Evolutionary conservation across 2,113 vertebrate species (phyloP).

Genomic region (Ovis aries): DNA sequence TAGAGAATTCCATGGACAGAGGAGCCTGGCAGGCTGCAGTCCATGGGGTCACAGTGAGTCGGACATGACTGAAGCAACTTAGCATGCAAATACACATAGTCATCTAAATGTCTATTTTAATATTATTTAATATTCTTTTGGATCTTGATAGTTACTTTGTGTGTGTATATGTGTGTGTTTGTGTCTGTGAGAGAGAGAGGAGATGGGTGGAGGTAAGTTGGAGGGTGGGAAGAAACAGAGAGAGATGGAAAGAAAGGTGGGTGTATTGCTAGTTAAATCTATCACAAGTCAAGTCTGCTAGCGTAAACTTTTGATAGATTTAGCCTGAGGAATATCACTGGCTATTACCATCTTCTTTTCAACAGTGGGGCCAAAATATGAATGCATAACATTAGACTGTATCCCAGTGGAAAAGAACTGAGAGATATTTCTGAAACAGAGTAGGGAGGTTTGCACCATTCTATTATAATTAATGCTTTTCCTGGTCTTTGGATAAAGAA

Average conservation of each 20-base stretch:
- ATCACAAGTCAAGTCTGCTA: neutral
- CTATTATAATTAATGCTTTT: slow-evolving; percentile 14
- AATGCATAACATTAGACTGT: neutral
- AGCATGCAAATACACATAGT: neutral
- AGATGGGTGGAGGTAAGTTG: neutral
- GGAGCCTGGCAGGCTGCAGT: neutral
- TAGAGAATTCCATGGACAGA: neutral
- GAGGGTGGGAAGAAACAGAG: neutral
- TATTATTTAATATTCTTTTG: neutral
- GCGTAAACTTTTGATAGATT: neutral
- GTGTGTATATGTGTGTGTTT: neutral
- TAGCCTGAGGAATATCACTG: neutral
- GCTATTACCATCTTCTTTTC: neutral
- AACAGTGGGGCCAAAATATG: neutral
- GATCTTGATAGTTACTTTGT: neutral
- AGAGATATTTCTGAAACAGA: neutral
- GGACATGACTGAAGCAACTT: neutral
- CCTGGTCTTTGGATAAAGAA: slow-evolving; percentile 28
- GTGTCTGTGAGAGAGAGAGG: neutral
- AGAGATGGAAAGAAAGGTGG: neutral
- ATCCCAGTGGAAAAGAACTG: neutral
- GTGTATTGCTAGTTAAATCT: neutral
- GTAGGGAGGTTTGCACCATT: neutral
- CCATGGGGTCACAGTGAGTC: neutral
- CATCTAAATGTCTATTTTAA: neutral